Evolutionary conservation across 1,140 invertebrate genomes (phyloP).

Genomic region (Drosophila triauraria): DNA sequence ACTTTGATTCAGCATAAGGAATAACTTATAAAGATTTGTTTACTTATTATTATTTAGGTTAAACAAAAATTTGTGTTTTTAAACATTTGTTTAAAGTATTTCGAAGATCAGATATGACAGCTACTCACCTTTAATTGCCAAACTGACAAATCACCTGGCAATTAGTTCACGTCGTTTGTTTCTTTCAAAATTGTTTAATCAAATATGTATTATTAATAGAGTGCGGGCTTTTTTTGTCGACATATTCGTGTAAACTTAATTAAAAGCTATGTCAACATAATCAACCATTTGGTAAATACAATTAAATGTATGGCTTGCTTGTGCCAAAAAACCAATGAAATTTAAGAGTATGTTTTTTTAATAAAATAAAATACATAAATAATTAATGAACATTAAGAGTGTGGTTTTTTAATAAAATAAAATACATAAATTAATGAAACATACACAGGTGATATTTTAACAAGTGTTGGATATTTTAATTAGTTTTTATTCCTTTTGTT

Average conservation of each 20-base stretch:
- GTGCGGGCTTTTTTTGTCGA: constrained; percentile 3
- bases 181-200: background rate
- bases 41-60: too few species aligned
- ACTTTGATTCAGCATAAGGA: background rate
- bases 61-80: too few species aligned
- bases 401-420: too few species aligned
- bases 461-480: too few species aligned
- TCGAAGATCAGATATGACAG: too few species aligned
- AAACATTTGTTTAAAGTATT: too few species aligned
- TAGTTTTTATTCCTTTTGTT: too few species aligned
- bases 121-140: background rate
- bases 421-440: too few species aligned
- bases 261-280: constrained; percentile 9
- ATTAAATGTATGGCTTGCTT: background rate
- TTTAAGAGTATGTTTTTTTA: background rate
- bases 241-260: background rate
- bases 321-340: background rate
- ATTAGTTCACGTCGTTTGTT: background rate
- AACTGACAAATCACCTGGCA: background rate
- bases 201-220: constrained; percentile 18
- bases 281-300: background rate
- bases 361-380: background rate
- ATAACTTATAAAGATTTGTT: background rate
- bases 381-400: too few species aligned
- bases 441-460: too few species aligned